Base-by-base conservation (phyloP, 2,888 invertebrate genomes). In the Augiades crinisus region DNA sequence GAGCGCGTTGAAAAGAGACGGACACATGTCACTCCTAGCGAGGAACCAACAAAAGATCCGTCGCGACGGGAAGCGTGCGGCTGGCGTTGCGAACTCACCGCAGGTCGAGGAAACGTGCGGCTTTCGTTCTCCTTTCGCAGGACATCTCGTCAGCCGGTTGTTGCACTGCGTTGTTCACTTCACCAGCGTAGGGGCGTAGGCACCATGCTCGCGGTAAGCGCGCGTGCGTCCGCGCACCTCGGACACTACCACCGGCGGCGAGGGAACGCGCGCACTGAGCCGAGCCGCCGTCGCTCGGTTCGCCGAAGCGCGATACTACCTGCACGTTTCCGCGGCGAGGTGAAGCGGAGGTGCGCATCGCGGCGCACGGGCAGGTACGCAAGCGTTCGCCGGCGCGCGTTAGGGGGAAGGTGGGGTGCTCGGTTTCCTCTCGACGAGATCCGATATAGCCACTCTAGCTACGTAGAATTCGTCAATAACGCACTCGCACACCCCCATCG, bases 241-340 rank as follows among this genome's bases (percentile, higher is more conserved):
- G 70, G 71, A 88, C 87, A 88, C 88, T 87, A 87, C 88, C 87
- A 81, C 77, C 75, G 79, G 78, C 85, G 81, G 78, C 87, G 86
- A 88, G 85, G 75, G 87, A 87, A 72, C 87, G 87, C 87, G 87
- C 88, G 82, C 85, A 89, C 87, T 88, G 87, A 87, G 75, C 70
- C 69, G 54, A 70, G 62, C n/a, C n/a, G n/a, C n/a, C n/a, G n/a
- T n/a, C n/a, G 64, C 70, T 40, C 66, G 70, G 75, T 63, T 68
- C 75, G 73, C 64, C 76, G 70, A 67, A 68, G 71, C 73, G 75
- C 76, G 65, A 70, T 73, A n/a, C 81, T 84, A 85, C 85, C 87
- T 82, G 84, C 60, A 57, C 60, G 79, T 77, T 77, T 81, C 80
- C 79, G 81, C 56, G 62, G 77, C 73, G 81, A 75, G 76, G 78